phyloP scores from a whole-genome alignment of 2,888 invertebrate genomes.

The Anticlea derivata region DNA sequence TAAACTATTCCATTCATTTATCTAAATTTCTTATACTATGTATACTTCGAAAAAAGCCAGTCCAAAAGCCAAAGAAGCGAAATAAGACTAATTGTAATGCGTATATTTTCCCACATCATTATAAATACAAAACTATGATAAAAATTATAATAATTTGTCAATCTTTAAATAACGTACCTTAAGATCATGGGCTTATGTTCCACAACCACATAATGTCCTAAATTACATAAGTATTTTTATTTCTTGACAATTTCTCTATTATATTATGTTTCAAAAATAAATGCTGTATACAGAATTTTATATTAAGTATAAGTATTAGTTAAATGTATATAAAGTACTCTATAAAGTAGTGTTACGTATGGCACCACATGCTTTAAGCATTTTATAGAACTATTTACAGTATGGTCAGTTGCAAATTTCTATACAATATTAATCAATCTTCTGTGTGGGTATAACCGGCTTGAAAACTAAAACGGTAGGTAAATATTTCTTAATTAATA shows the following conservation, averaged over 20 bases:
- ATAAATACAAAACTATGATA: constrained; percentile 69
- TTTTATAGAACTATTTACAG: constrained; percentile 61
- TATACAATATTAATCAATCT: neutral
- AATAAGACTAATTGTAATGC: constrained; percentile 80
- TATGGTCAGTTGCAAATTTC: constrained; percentile 35
- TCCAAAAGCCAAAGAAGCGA: constrained; percentile 73
- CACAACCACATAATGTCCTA: constrained; percentile 40
- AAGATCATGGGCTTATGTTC: constrained; percentile 33
- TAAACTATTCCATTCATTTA: constrained; percentile 59
- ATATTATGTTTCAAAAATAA: constrained; percentile 26
- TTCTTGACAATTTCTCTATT: constrained; percentile 9
- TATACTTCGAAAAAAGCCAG: constrained; percentile 72
- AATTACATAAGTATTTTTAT: constrained; percentile 23
- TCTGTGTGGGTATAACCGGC: constrained; percentile 40
- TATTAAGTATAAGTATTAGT: constrained; percentile 34
- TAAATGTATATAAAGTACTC: constrained; percentile 60
- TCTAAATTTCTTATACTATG: constrained; percentile 61
- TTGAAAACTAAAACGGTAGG: constrained; percentile 38
- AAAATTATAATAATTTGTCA: constrained; percentile 39
- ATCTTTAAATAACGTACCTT: constrained; percentile 25
- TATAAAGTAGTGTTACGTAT: constrained; percentile 68
- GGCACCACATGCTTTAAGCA: constrained; percentile 82
- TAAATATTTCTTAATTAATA: constrained; percentile 42
- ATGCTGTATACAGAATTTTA: constrained; percentile 27
- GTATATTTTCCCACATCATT: constrained; percentile 82